Percentiles rank a stretch among this genome's conserved stretches.
These are phyloP conservation scores for Benthosema pterotum DNA, from an alignment of 2,797 vertebrate genomes.

Conservation along the genomic window DNA sequence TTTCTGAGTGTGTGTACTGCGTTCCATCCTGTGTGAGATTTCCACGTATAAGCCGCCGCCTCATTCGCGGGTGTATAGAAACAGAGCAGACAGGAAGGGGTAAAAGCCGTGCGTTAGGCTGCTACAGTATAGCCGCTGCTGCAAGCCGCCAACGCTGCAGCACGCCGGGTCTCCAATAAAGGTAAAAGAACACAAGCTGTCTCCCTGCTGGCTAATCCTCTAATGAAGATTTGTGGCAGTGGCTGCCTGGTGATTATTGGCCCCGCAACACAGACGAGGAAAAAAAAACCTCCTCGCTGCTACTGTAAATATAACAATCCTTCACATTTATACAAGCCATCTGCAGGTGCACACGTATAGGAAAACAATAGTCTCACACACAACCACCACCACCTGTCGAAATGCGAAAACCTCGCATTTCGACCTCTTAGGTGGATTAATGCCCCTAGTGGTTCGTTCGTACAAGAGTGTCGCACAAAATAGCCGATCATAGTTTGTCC, in stretches of 20 bases:
- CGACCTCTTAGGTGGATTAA: no score
- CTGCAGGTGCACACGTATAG: slow-evolving; percentile 54
- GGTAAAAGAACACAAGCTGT: slow-evolving; percentile 71
- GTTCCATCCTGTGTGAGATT: slow-evolving; percentile 2
- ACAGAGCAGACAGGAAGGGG: slow-evolving; percentile 47
- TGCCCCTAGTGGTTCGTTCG: no score
- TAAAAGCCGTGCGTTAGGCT: slow-evolving; percentile 31
- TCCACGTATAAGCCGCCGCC: slow-evolving; percentile 25
- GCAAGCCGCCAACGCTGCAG: slow-evolving; percentile 30
- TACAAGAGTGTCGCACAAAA: no score
- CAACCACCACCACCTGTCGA: no score
- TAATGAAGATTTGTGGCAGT: slow-evolving; percentile 82
- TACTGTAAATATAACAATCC: slow-evolving; percentile 70
- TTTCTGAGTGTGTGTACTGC: neutral
- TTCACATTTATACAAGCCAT: slow-evolving; percentile 62
- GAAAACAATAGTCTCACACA: slow-evolving; percentile 14
- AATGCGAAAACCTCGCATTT: no score
- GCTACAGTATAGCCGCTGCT: neutral
- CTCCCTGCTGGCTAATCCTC: slow-evolving; percentile 73
- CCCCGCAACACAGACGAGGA: slow-evolving; percentile 50
- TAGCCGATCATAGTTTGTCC: no score
- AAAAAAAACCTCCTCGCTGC: slow-evolving; percentile 60
- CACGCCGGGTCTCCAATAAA: slow-evolving; percentile 49
- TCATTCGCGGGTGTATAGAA: slow-evolving; percentile 42
- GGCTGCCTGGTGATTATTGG: slow-evolving; percentile 77